phyloP scores from a whole-genome alignment of 2,888 invertebrate species.

The Stenodera caucasica region DNA sequence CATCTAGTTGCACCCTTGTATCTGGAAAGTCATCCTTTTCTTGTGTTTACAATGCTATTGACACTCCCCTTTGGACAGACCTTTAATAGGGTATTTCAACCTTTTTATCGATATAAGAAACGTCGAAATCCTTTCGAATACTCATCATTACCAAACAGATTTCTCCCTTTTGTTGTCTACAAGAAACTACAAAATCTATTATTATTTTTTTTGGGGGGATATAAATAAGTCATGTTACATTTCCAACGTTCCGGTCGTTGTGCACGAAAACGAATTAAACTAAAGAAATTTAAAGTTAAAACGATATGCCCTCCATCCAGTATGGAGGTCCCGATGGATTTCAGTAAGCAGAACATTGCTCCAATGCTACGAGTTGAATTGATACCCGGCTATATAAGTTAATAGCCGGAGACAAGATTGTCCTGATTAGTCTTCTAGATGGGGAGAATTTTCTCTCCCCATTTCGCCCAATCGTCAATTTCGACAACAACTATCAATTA shows the following conservation, averaged over 20 bases:
- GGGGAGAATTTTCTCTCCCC: background rate
- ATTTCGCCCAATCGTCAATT: too few species aligned
- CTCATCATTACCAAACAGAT: background rate
- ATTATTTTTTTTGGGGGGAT: too few species aligned
- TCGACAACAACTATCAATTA: too few species aligned
- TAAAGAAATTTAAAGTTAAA: slow-evolving; percentile 47
- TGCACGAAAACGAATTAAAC: slow-evolving; percentile 47
- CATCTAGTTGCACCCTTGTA: slow-evolving; percentile 44
- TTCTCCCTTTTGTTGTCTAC: too few species aligned
- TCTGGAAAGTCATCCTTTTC: slow-evolving; percentile 46
- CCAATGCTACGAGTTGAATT: slow-evolving; percentile 49
- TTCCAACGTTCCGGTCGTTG: slow-evolving; percentile 38
- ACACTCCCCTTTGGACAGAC: slow-evolving; percentile 38
- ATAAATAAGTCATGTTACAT: slow-evolving; percentile 43
- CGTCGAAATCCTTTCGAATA: background rate
- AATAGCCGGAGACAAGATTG: slow-evolving; percentile 56
- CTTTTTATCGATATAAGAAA: background rate
- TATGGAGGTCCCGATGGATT: slow-evolving; percentile 37
- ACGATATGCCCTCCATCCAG: slow-evolving; percentile 24
- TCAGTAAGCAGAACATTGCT: slow-evolving; percentile 34
- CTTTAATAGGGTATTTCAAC: slow-evolving; percentile 6
- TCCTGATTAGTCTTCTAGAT: slow-evolving; percentile 51
- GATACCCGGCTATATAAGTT: slow-evolving; percentile 57
- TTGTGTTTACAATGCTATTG: slow-evolving; percentile 49
- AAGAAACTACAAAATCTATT: too few species aligned